Conservation (phyloP, 2,797 vertebrate genomes). For the Poecilia velifera region DNA sequence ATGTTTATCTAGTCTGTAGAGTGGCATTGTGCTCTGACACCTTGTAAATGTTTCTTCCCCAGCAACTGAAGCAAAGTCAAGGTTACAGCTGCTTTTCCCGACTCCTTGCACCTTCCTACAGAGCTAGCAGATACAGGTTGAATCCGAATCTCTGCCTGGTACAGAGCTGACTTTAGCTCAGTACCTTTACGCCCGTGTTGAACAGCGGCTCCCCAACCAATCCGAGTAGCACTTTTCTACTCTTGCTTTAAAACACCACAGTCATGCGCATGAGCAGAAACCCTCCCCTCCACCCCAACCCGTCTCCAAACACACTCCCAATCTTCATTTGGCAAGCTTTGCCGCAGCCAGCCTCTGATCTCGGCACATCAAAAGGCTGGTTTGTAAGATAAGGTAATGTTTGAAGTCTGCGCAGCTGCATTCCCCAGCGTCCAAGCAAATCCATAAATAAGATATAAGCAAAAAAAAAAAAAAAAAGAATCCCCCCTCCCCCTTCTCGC, state of each 20-base stretch:
- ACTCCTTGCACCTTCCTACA: conserved; percentile 32
- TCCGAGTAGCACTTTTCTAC: conserved; percentile 83
- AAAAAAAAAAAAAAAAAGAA: conserved; percentile 46
- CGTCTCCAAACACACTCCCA: conserved; percentile 61
- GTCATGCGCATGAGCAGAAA: conserved; percentile 80
- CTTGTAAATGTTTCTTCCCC: conserved; percentile 46
- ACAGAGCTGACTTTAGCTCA: conserved; percentile 31
- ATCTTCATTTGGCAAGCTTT: conserved; percentile 90
- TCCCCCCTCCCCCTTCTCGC: conserved; percentile 48
- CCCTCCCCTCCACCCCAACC: conserved; percentile 27
- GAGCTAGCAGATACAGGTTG: conserved; percentile 37
- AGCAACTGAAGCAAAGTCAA: conserved; percentile 25
- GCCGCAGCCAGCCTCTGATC: conserved; percentile 91
- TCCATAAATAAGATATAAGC: conserved; percentile 95
- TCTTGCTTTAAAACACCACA: conserved; percentile 89
- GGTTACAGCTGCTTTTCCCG: conserved; percentile 52
- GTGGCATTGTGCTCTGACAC: conserved; percentile 36
- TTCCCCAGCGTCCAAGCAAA: conserved; percentile 93
- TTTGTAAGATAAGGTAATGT: conserved; percentile 98
- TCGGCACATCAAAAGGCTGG: conserved; percentile 94
- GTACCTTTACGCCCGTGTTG: conserved; percentile 78
- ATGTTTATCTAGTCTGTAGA: neutral
- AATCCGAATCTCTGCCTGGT: conserved; percentile 33
- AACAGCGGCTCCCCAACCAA: conserved; percentile 85
- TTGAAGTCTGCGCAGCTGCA: conserved; percentile 93